Conservation (phyloP, 2,113 vertebrate genomes). For the Coptodon rendalli region DNA sequence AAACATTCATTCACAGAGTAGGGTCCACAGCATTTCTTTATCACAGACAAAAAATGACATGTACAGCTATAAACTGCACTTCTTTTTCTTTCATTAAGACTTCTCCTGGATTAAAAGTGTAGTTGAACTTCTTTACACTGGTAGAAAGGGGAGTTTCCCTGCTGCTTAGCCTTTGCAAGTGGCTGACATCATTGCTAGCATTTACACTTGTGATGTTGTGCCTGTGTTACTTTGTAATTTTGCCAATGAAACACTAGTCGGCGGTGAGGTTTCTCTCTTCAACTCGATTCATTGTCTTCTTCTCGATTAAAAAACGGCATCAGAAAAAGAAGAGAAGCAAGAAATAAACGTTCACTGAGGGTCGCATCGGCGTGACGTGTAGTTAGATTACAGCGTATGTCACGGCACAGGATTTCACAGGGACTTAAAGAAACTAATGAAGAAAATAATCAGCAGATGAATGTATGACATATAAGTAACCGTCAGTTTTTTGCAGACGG, state of each 20-base stretch:
- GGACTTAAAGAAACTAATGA: neutral
- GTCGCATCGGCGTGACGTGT: neutral
- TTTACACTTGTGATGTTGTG: neutral
- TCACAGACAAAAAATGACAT: neutral
- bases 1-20: neutral
- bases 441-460: neutral
- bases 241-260: neutral
- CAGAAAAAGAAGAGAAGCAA: neutral
- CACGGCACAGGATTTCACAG: neutral
- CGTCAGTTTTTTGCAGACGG: neutral
- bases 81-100: neutral
- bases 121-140: neutral
- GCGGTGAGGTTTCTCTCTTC: neutral
- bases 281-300: neutral
- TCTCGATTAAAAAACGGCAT: neutral
- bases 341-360: neutral
- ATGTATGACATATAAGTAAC: neutral
- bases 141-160: neutral
- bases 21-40: neutral
- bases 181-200: neutral
- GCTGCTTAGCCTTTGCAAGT: neutral
- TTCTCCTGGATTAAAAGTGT: neutral
- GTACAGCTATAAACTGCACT: neutral
- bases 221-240: neutral
- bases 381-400: neutral